phyloP scores from a whole-genome alignment of 2,888 invertebrate genomes.

The Margaritifera margaritifera region DNA sequence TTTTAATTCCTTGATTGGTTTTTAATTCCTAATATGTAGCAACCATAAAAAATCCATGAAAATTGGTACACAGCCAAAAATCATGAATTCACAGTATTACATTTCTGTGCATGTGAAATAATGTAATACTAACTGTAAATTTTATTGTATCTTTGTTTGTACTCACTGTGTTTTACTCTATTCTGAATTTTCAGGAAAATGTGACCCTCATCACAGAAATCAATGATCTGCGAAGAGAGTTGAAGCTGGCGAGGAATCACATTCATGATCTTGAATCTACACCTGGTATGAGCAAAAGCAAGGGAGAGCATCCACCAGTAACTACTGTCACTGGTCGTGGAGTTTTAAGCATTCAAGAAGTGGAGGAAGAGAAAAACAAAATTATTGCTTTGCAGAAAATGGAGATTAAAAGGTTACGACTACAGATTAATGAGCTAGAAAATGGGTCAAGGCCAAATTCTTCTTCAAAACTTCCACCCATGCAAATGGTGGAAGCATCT shows the following conservation, averaged over 20 bases:
- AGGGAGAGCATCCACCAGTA: slow-evolving; percentile 44
- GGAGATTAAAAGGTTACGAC: slow-evolving; percentile 72
- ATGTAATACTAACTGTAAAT: no score
- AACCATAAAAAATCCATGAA: no score
- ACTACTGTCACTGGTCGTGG: slow-evolving; percentile 52
- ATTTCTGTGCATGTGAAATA: no score
- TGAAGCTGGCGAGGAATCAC: slow-evolving; percentile 79
- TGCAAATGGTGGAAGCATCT: slow-evolving; percentile 11
- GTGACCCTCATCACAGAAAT: slow-evolving; percentile 84
- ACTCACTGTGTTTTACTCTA: neutral
- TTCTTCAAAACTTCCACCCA: slow-evolving; percentile 42
- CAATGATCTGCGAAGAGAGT: slow-evolving; percentile 81
- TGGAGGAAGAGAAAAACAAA: slow-evolving; percentile 75
- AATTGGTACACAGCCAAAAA: neutral
- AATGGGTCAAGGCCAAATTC: slow-evolving; percentile 43
- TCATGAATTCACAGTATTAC: neutral
- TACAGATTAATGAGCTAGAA: slow-evolving; percentile 56
- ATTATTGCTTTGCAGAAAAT: slow-evolving; percentile 73
- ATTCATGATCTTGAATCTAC: slow-evolving; percentile 82
- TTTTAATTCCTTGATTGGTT: neutral
- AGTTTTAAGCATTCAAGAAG: slow-evolving; percentile 78
- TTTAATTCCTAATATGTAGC: neutral
- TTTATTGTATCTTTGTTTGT: neutral
- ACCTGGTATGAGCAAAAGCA: slow-evolving; percentile 63
- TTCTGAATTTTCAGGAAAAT: slow-evolving; percentile 79